Conservation (phyloP, 1,140 invertebrate genomes). For the Bactericera cockerelli region DNA sequence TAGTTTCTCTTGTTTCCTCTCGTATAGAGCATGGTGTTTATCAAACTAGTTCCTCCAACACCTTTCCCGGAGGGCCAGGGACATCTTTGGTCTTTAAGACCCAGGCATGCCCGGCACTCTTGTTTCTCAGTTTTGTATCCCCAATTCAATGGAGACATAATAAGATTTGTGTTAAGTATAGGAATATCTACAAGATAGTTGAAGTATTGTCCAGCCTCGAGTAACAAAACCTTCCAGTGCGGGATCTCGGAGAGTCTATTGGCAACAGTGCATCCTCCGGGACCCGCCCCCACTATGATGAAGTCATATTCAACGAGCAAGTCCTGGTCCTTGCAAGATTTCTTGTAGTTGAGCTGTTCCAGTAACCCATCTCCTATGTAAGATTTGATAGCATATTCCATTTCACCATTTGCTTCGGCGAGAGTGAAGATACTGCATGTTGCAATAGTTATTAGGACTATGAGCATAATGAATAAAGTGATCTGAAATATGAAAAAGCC, state of each 20-base stretch:
- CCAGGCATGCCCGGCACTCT: constrained; percentile 43
- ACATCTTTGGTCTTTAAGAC: constrained; percentile 44
- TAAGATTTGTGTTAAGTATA: background rate
- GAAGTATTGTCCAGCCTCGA: constrained; percentile 41
- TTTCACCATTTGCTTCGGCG: no score
- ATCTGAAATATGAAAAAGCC: no score
- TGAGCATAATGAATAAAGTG: no score
- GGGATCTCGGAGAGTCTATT: constrained; percentile 34
- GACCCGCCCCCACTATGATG: constrained; percentile 35
- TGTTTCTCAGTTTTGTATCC: constrained; percentile 56
- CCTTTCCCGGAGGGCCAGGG: constrained; percentile 39
- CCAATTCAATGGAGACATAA: constrained; percentile 42
- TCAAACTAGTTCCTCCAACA: constrained; percentile 43
- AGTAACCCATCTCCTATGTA: background rate
- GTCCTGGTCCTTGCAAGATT: background rate
- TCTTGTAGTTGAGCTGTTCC: background rate
- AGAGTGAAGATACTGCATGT: no score
- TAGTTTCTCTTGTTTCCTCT: constrained; percentile 41
- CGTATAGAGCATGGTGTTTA: constrained; percentile 47
- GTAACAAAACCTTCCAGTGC: constrained; percentile 32
- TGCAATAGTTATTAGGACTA: no score
- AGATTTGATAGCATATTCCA: constrained; percentile 1
- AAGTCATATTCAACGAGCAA: constrained; percentile 13
- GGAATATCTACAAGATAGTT: background rate
- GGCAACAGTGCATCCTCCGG: constrained; percentile 38